Base-by-base conservation (phyloP, 2,113 vertebrate genomes). In the Triplophysa dalaica region DNA sequence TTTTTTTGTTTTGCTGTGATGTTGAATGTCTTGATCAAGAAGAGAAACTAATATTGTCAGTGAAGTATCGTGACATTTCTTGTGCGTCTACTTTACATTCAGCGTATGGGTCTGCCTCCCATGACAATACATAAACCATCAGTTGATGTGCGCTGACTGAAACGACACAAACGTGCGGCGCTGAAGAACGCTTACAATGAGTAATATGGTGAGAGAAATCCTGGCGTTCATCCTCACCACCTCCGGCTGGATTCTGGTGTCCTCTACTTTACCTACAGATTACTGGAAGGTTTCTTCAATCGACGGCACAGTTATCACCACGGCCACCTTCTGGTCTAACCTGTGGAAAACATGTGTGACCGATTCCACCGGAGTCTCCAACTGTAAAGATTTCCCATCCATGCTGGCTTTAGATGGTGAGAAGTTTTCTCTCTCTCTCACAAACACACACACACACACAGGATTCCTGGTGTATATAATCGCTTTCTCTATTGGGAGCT, bases 281-380 rank as follows among this genome's bases (percentile, higher is more conserved):
- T 97, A 97, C 89, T 98, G 96, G 96, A 97, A 97, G 76, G 96
- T 98, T 58, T 97, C 96, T 54, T 93, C 94, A 60, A 91, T 94
- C 78, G 97, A 98, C 67, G 97, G 97, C 85, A 94, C 94, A 0
- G 95, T 98, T 77, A 98, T 98, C 89, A 98, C 97, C 89, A 97
- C 97, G n/a, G 94, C 96, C 69, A 95, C 95, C 69, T 97, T 88
- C 85, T 98, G 94, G 94, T 93, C 96, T 84, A 98, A 97, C 85
- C 91, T 98, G 54, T 98, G 97, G 97, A 98, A 98, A 89, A 90
- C 93, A 0, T 98, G 97, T 85, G 96, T 98, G 45, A 98, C 95
- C 13, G 97, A 98, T 89, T 98, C 96, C 75, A 97, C 97, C 0
- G 97, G 97, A 21, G 91, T 98, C 54, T 95, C 95, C 89, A 96